These are phyloP conservation scores for Atherix ibis DNA, from an alignment of 2,888 invertebrate species.

Conservation along the genomic window DNA sequence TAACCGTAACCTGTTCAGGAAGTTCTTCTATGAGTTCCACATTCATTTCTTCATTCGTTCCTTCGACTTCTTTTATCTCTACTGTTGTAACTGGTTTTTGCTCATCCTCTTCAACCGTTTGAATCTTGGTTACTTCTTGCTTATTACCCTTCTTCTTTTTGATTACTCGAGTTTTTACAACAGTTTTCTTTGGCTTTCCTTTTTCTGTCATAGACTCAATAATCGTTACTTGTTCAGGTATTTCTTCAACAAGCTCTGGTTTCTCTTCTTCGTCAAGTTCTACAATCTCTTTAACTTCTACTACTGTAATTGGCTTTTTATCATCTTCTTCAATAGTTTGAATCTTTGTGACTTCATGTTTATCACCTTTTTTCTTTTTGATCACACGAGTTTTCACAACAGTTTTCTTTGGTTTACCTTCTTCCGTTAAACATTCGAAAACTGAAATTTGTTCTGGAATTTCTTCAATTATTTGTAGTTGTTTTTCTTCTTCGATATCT, in stretches of 20 bases:
- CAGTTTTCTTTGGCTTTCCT: conserved; percentile 15
- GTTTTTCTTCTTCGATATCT: conserved; percentile 10
- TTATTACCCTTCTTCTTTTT: conserved; percentile 25
- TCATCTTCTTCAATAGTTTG: conserved; percentile 20
- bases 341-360: conserved; percentile 19
- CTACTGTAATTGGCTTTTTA: conserved; percentile 21
- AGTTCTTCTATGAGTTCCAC: conserved; percentile 23
- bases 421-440: conserved; percentile 16
- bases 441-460: conserved; percentile 16
- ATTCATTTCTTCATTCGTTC: too few species aligned
- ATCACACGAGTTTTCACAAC: conserved; percentile 23
- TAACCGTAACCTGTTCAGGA: conserved; percentile 21
- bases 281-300: conserved; percentile 16
- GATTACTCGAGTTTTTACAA: conserved; percentile 24
- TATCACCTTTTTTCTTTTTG: conserved; percentile 19
- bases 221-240: conserved; percentile 18
- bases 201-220: conserved; percentile 25
- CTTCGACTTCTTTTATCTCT: conserved; percentile 18
- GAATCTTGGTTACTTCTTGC: conserved; percentile 24
- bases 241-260: conserved; percentile 16
- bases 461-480: conserved; percentile 12
- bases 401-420: conserved; percentile 20
- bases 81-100: conserved; percentile 17
- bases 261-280: conserved; percentile 17
- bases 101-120: conserved; percentile 18